These are phyloP conservation scores for Melanotaenia boesemani DNA, from an alignment of 2,797 vertebrate species.

Conservation along the genomic window DNA sequence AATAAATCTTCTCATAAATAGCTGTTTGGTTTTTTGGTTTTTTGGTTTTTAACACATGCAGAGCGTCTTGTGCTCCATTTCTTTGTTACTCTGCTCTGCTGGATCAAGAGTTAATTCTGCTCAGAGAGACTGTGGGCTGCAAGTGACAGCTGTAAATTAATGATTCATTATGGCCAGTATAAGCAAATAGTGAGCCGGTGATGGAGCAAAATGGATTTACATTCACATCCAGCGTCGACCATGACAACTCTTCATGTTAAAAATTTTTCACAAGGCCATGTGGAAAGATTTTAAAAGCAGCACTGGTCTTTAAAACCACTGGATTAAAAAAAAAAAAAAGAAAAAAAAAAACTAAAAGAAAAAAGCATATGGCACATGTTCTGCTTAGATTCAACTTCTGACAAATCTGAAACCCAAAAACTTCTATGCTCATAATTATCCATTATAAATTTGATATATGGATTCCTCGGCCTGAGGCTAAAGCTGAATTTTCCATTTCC, in stretches of 20 bases:
- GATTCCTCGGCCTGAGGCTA: slow-evolving; percentile 45
- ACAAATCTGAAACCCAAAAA: slow-evolving; percentile 48
- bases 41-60: slow-evolving; percentile 32
- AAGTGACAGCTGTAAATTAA: slow-evolving; percentile 78
- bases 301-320: slow-evolving; percentile 26
- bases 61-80: slow-evolving; percentile 28
- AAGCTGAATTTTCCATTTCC: slow-evolving; percentile 64
- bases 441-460: slow-evolving; percentile 59
- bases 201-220: slow-evolving; percentile 76
- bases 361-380: slow-evolving; percentile 22
- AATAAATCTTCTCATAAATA: slow-evolving; percentile 38
- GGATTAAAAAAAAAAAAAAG: too few species aligned
- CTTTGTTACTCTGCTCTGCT: slow-evolving; percentile 61
- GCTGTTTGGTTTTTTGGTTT: slow-evolving; percentile 22
- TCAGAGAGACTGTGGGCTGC: slow-evolving; percentile 69
- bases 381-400: slow-evolving; percentile 38
- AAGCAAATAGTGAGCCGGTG: slow-evolving; percentile 74
- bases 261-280: slow-evolving; percentile 45
- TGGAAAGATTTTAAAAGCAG: slow-evolving; percentile 31
- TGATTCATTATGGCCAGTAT: slow-evolving; percentile 81
- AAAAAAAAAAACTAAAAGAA: neutral
- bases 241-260: slow-evolving; percentile 66
- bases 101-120: slow-evolving; percentile 71
- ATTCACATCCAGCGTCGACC: slow-evolving; percentile 65
- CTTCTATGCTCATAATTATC: slow-evolving; percentile 45